phyloP scores from a whole-genome alignment of 1,140 invertebrate genomes.

The Aporrectodea caliginosa region DNA sequence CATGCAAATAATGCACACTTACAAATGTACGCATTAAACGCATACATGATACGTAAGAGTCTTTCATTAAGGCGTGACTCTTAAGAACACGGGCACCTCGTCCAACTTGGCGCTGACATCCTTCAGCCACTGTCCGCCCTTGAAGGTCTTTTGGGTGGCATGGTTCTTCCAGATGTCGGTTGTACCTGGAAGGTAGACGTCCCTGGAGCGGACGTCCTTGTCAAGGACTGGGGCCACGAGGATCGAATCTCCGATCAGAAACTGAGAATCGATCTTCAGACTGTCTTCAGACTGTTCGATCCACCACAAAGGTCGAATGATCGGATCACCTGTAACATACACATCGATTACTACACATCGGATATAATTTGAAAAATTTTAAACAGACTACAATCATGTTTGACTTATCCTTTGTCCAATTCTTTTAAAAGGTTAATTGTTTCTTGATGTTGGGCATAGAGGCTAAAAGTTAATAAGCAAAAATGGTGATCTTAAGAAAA shows the following conservation, averaged over 20 bases:
- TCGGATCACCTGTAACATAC: conserved; percentile 37
- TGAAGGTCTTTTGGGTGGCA: neutral
- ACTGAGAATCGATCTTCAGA: conserved; percentile 75
- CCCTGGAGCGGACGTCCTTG: conserved; percentile 63
- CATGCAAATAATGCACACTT: too few species aligned
- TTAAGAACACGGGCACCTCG: conserved; percentile 25
- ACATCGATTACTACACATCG: neutral
- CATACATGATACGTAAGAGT: too few species aligned
- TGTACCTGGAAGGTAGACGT: conserved; percentile 70
- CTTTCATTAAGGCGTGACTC: too few species aligned
- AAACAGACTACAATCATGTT: too few species aligned
- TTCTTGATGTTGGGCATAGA: too few species aligned
- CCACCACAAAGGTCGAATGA: conserved; percentile 88
- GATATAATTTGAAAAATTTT: conserved; percentile 9
- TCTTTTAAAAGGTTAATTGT: too few species aligned
- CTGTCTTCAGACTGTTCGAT: conserved; percentile 58
- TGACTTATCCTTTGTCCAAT: too few species aligned
- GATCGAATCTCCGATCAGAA: conserved; percentile 73
- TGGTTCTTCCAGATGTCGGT: conserved; percentile 60
- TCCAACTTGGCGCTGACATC: conserved; percentile 22
- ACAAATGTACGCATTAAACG: too few species aligned
- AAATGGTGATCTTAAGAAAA: too few species aligned
- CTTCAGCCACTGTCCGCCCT: conserved; percentile 19
- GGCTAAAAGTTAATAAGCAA: too few species aligned
- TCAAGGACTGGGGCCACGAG: conserved; percentile 75